phyloP scores from a whole-genome alignment of 2,888 invertebrate species.

The Zygothrica quintamaculata region DNA sequence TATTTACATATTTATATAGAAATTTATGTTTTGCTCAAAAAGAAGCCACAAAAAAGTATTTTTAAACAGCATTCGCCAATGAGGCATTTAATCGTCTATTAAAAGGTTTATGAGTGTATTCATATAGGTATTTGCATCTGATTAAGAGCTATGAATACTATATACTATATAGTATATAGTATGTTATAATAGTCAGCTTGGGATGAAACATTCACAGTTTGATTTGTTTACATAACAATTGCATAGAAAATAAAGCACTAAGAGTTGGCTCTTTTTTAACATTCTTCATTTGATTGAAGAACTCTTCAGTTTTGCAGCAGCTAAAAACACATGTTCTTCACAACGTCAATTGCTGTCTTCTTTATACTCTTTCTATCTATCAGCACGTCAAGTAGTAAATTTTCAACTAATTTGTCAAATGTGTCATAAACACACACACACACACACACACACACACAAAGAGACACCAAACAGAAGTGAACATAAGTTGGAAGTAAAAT shows the following conservation, averaged over 20 bases:
- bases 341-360: constrained; percentile 27
- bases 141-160: background rate
- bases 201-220: no score
- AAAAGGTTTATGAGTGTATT: constrained; percentile 1
- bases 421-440: constrained; percentile 67
- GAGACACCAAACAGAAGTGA: constrained; percentile 14
- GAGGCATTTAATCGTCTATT: constrained; percentile 34
- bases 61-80: no score
- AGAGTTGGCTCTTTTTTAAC: no score
- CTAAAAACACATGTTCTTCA: constrained; percentile 14
- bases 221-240: no score
- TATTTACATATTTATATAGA: constrained; percentile 40
- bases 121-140: constrained; percentile 8
- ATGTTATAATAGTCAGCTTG: no score
- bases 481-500: constrained; percentile 15
- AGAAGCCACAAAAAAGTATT: constrained; percentile 43
- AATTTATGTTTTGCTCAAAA: no score
- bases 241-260: no score
- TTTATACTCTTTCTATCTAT: constrained; percentile 38
- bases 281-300: no score
- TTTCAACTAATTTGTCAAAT: constrained; percentile 76
- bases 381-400: constrained; percentile 57
- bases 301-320: no score
- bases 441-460: no score
- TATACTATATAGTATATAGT: no score